A percentile compares a stretch with the other conserved stretches of the same genome.
phyloP scores from a whole-genome alignment of 2,797 vertebrate genomes.

The Anguilla megastoma region DNA sequence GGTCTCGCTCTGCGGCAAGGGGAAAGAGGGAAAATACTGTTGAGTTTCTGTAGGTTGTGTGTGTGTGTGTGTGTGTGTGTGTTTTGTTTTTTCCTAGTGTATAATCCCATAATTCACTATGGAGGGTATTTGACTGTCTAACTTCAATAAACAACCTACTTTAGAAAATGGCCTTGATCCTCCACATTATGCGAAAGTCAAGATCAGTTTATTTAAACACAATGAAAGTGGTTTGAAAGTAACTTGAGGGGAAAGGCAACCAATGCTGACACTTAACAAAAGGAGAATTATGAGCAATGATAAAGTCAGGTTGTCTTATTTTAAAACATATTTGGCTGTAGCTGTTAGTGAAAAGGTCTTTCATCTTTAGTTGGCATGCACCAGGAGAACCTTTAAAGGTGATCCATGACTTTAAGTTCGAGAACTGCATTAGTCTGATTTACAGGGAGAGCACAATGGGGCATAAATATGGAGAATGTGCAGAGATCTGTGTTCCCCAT shows the following conservation, averaged over 20 bases:
- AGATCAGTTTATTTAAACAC: neutral
- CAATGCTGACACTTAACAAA: too few relatives aligned
- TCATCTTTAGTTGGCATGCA: neutral
- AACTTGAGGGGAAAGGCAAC: too few relatives aligned
- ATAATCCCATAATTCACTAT: neutral
- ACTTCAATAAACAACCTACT: neutral
- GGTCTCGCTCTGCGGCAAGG: constrained; percentile 42
- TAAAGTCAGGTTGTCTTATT: neutral
- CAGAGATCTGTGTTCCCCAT: too few relatives aligned
- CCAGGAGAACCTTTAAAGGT: neutral
- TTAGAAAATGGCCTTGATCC: constrained; percentile 15
- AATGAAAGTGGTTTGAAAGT: neutral
- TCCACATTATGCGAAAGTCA: neutral
- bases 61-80: too few relatives aligned
- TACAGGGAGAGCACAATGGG: neutral
- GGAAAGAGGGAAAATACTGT: constrained; percentile 41
- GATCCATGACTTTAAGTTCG: constrained; percentile 3
- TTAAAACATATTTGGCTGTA: neutral
- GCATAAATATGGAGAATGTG: neutral
- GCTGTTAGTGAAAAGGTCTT: neutral
- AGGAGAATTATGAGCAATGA: neutral
- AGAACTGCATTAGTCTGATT: constrained; percentile 28
- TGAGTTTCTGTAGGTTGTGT: constrained; percentile 39
- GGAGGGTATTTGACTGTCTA: constrained; percentile 1
- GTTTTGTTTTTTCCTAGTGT: neutral